phyloP scores from a whole-genome alignment of 2,888 invertebrate genomes.

The Nycteola revayana region DNA sequence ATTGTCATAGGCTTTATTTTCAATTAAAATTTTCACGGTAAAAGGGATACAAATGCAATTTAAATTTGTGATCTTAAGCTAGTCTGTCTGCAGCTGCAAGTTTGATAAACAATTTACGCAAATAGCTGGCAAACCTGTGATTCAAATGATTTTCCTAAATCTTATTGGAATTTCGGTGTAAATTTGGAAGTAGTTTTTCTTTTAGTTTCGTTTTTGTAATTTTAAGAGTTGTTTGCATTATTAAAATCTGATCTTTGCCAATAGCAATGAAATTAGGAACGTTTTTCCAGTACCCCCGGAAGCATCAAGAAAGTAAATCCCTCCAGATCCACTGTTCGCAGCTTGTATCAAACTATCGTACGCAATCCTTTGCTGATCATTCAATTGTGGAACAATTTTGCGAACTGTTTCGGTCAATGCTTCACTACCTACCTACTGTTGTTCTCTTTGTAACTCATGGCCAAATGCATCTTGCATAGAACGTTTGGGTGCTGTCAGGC shows the following conservation, averaged over 20 bases:
- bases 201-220: too few species aligned
- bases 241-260: constrained; percentile 29
- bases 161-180: too few species aligned
- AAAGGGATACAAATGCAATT: too few species aligned
- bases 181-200: too few species aligned
- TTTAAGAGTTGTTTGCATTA: too few species aligned
- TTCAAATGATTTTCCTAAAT: too few species aligned
- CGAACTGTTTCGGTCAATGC: constrained; percentile 29
- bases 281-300: constrained; percentile 28
- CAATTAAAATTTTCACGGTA: too few species aligned
- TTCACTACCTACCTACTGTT: constrained; percentile 26
- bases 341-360: constrained; percentile 32
- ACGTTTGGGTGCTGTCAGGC: constrained; percentile 32
- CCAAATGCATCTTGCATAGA: constrained; percentile 23
- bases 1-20: too few species aligned
- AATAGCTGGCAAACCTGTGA: too few species aligned
- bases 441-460: constrained; percentile 24
- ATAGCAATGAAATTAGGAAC: constrained; percentile 29
- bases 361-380: constrained; percentile 31
- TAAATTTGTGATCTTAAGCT: too few species aligned
- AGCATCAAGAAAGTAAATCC: constrained; percentile 29
- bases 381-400: constrained; percentile 31
- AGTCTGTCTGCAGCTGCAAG: too few species aligned
- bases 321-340: constrained; percentile 29
- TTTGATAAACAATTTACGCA: too few species aligned